Base-by-base conservation (phyloP, 2,888 invertebrate species). In the Hofmannophila pseudospretella region DNA sequence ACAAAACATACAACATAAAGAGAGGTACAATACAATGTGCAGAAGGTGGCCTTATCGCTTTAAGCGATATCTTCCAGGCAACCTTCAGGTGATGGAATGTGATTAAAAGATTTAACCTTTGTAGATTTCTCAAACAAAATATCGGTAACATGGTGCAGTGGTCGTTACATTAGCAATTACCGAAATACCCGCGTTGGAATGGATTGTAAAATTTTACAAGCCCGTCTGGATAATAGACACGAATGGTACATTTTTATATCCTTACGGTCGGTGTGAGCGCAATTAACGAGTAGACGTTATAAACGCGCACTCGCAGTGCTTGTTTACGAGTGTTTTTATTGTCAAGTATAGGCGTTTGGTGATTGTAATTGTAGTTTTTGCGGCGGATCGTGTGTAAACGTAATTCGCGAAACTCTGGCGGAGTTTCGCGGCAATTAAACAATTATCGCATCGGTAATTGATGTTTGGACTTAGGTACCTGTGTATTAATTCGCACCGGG, bases 141-240 rank as follows among this genome's bases (percentile, higher is more conserved):
- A n/a, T n/a, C n/a, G n/a, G 20, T 20, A 20, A 20, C 19, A 20
- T 20, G 20, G 20, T 20, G 20, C 8, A 3, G 8, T 20, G 8
- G 20, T 20, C 8, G 8, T 20, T 20, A 20, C 20, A 20, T 20
- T 20, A 20, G 20, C 8, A 7, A 20, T 23, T 23, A n/a, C 23
- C 23, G 2, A n/a, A n/a, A 2, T 7, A n/a, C 3, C 23, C 22
- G 22, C 2, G 22, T 22, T 22, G 22, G 5, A 7, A 8, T 42
- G 41, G 50, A 57, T 64, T 67, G 59, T 69, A 68, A 69, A 72
- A 62, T 56, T 69, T 70, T 64, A 72, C 69, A 67, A 70, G 67
- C 58, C 38, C 42, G 40, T 44, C 46, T 23, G 23, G 49, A 49
- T 25, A 48, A 49, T 25, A 38, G 27, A 31, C 38, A 39, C 45